Percentiles rank a stretch among this genome's conserved stretches.
phyloP scores from a whole-genome alignment of 2,888 invertebrate genomes.

The Digitonthophagus gazella region DNA sequence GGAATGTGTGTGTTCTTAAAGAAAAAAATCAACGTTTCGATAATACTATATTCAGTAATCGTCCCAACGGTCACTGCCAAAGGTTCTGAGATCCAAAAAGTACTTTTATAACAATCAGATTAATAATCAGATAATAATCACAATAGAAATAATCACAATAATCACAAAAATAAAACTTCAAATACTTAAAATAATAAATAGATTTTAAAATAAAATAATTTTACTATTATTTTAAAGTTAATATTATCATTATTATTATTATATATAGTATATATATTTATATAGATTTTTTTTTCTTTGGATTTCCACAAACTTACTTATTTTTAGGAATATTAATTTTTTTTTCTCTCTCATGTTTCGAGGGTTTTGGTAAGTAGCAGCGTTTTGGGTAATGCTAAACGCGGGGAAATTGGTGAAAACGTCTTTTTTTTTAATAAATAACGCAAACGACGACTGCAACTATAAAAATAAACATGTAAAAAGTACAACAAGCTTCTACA shows the following conservation, averaged over 20 bases:
- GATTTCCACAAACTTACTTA: not conserved
- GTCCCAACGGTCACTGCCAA: not conserved
- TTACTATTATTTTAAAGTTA: not conserved
- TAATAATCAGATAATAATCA: not conserved
- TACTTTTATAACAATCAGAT: not conserved
- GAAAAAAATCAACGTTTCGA: not conserved
- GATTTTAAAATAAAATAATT: not conserved
- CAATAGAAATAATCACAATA: not conserved
- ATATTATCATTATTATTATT: not conserved
- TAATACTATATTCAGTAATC: not conserved
- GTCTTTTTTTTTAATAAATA: not conserved
- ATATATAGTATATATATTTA: not conserved
- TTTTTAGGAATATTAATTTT: not conserved
- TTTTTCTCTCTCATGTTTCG: not conserved
- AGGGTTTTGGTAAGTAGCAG: not conserved
- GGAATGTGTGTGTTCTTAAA: not conserved
- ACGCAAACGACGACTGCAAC: not conserved
- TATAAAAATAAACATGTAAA: not conserved
- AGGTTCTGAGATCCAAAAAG: not conserved
- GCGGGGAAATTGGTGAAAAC: not conserved
- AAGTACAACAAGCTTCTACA: not conserved
- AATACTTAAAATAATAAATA: too few species aligned
- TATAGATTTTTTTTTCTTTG: not conserved
- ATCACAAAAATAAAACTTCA: too few species aligned
- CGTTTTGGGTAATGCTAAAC: not conserved